A percentile compares a stretch with the other conserved stretches of the same genome.
phyloP scores from a whole-genome alignment of 1,140 invertebrate genomes.

The Pogonomyrmex californicus region DNA sequence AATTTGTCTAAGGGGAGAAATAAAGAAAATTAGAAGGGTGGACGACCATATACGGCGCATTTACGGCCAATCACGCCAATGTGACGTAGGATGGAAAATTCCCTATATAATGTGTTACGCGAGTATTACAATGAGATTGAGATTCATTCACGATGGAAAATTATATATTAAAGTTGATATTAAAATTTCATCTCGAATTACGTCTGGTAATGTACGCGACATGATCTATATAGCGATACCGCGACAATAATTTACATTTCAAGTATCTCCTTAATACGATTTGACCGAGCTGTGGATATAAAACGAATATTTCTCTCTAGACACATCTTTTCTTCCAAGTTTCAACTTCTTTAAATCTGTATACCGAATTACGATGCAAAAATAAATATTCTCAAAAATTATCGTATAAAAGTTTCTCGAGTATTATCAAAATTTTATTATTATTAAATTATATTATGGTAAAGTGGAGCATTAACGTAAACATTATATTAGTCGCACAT shows the following conservation, averaged over 20 bases:
- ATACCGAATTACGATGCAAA: neutral
- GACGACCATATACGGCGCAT: neutral
- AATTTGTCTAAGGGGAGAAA: conserved; percentile 46
- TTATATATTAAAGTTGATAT: conserved; percentile 24
- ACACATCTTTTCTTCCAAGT: neutral
- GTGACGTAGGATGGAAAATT: conserved; percentile 37
- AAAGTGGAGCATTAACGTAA: conserved; percentile 5
- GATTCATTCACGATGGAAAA: conserved; percentile 54
- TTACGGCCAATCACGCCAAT: neutral
- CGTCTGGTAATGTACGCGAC: conserved; percentile 13
- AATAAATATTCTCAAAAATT: neutral
- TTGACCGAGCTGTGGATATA: neutral
- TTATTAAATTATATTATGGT: neutral
- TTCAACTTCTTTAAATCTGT: conserved; percentile 1
- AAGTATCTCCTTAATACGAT: conserved; percentile 19
- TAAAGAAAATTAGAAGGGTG: conserved; percentile 33
- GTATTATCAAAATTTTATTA: neutral
- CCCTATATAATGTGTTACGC: conserved; percentile 3
- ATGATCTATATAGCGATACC: conserved; percentile 4
- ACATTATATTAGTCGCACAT: neutral
- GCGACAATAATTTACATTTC: conserved; percentile 49
- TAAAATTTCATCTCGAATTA: conserved; percentile 43
- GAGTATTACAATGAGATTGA: conserved; percentile 51
- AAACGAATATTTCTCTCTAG: neutral
- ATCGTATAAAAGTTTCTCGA: neutral